Evolutionary conservation across 2,797 vertebrate genomes (phyloP), one percentile per base, ranked within the genome.

Genomic region (Loriculus beryllinus): DNA sequence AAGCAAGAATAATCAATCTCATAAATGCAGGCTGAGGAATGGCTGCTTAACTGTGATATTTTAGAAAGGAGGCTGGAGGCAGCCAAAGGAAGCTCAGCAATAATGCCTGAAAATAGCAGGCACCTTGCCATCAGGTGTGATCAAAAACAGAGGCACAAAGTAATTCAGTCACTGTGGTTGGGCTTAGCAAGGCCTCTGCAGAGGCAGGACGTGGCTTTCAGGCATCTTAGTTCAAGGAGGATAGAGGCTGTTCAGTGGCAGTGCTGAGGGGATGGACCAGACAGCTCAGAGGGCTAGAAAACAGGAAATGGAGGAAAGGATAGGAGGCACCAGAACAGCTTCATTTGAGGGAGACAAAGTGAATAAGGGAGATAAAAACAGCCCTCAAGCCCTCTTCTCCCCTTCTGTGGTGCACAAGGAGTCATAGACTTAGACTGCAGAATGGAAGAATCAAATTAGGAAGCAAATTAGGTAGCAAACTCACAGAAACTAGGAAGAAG

Each of bases 401-500:
- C 37, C 12, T 40, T 89, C 60, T 45, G 16, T 28, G 23, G 33
- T 48, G 35, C 68, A 31, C 31, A 47, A 78, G 10, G 21, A 83
- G 26, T 57, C 26, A 43, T 11, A 25, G 51, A 60, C 6, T n/a
- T 54, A 82, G 45, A 48, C 14, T 40, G 48, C 45, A 76, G 65
- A 86, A 83, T 16, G 31, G 14, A 92, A 40, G 52, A 70, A 67
- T 45, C 3, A 78, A 88, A 51, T 25, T 33, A 72, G 33, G 23
- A 72, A 42, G 51, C 19, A 90, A 60, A 79, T 37, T 79, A 76
- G 31, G 40, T 15, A 57, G 45, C 39, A 89, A 87, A 67, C 26
- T 67, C 59, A 42, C 57, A 80, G 78, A 86, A 91, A 65, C 39
- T 37, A 47, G 52, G 63, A 69, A 91, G 21, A 82, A 75, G 14